A percentile compares a stretch with the other conserved stretches of the same genome.
phyloP scores from a whole-genome alignment of 1,140 invertebrate genomes.

The Goniozus legneri region DNA sequence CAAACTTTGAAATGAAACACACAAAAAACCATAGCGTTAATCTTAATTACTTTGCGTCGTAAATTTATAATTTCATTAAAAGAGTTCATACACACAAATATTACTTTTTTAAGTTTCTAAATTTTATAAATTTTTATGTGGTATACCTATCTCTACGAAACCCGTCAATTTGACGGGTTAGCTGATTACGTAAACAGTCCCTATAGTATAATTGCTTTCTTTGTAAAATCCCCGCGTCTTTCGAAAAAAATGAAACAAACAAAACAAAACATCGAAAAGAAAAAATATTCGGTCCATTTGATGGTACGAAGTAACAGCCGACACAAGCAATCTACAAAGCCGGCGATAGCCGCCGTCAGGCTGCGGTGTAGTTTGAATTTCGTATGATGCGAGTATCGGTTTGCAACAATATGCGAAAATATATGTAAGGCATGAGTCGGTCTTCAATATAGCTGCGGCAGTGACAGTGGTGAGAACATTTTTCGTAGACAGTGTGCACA shows the following conservation, averaged over 20 bases:
- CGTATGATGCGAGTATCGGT: too few relatives aligned
- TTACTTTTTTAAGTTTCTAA: background rate
- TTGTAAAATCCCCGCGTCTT: background rate
- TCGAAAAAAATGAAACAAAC: too few relatives aligned
- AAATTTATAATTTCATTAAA: background rate
- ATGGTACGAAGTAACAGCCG: too few relatives aligned
- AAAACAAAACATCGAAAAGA: background rate
- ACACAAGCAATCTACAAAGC: too few relatives aligned
- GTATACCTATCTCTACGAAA: conserved; percentile 3
- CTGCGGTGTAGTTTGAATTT: too few relatives aligned
- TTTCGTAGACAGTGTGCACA: conserved; percentile 5
- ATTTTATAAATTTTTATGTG: background rate
- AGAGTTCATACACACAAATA: background rate
- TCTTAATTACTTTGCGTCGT: background rate
- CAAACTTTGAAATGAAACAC: background rate
- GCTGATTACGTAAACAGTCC: background rate
- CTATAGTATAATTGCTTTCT: background rate
- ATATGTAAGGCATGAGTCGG: too few relatives aligned
- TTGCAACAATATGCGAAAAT: too few relatives aligned
- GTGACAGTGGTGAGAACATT: conserved; percentile 1
- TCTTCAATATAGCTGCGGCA: background rate
- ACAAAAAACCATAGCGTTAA: background rate
- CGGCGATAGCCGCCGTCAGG: too few relatives aligned
- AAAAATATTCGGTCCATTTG: too few relatives aligned
- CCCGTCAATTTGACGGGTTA: background rate